Base-by-base conservation (phyloP, 2,888 invertebrate species). In the Cerastoderma edule region DNA sequence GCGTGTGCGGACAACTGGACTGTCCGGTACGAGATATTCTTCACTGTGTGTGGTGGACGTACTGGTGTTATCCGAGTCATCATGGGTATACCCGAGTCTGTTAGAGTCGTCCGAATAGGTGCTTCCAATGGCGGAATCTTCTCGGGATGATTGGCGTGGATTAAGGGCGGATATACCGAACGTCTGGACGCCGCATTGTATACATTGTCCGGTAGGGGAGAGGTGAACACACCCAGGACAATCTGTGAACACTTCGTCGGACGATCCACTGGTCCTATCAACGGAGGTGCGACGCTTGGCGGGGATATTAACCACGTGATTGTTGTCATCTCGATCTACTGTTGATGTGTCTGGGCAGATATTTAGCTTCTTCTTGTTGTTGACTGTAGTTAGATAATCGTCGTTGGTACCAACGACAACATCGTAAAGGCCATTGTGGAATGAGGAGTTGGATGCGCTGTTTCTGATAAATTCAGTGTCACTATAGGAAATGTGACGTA, bases 91-190 rank as follows among this genome's bases (percentile, higher is more conserved):
- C 8, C 53, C 19, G 19, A 33, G 46, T 6, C 39, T 50, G 24
- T 74, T 66, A 4, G 72, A 74, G n/a, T 76, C 80, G 67, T 78
- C 75, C 19, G 82, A 82, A 32, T 74, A 75, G 39, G 74, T 71
- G 53, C 79, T 79, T 48, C 71, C 72, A 44, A 77, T 72, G 13
- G 79, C 79, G 6, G 79, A 79, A 60, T 79, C 82, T 64, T 66
- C 70, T 28, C 75, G 67, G 2, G 69, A 64, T 35, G 53, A 30
- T 6, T 28, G 28, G 56, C 69, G 64, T 33, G 72, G 53, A 35
- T 72, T 72, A 35, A 57, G 70, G 4, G 39, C 33, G 19, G 68
- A 33, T 0, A 75, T 64, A 19, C 46, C 30, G 30, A 75, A 28
- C 54, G 65, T 53, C 2, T 46, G 28, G 46, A 54, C 69, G 22